A percentile compares a stretch with the other conserved stretches of the same genome.
These are phyloP conservation scores for Metallyticus violacea DNA, from an alignment of 2,888 invertebrate genomes.

Conservation along the genomic window DNA sequence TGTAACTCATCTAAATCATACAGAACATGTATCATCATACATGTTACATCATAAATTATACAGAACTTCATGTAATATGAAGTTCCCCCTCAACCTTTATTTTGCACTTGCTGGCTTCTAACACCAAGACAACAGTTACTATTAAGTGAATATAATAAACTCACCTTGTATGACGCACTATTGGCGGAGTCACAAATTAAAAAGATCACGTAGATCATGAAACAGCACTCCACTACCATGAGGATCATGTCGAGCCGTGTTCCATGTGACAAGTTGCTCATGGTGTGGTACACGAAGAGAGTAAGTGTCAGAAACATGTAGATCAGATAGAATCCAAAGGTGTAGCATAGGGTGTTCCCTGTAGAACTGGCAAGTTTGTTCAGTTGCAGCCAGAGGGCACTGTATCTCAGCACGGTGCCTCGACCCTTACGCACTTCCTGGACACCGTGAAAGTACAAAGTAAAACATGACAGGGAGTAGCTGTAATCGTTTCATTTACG, in stretches of 20 bases:
- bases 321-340: conserved; percentile 64
- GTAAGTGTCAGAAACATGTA: conserved; percentile 72
- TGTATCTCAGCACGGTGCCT: conserved; percentile 65
- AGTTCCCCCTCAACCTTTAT: too few relatives aligned
- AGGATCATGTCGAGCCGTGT: conserved; percentile 66
- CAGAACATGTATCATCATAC: too few relatives aligned
- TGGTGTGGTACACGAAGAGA: conserved; percentile 68
- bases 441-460: too few relatives aligned
- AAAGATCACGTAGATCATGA: conserved; percentile 66
- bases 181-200: conserved; percentile 73
- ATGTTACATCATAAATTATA: too few relatives aligned
- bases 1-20: too few relatives aligned
- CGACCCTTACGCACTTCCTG: conserved; percentile 48
- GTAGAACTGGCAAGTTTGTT: conserved; percentile 65
- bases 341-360: conserved; percentile 65
- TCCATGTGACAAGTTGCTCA: conserved; percentile 70
- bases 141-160: too few relatives aligned
- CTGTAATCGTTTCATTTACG: too few relatives aligned
- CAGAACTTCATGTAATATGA: too few relatives aligned
- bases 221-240: conserved; percentile 58
- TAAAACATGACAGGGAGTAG: too few relatives aligned
- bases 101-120: too few relatives aligned
- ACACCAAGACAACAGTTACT: too few relatives aligned
- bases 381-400: conserved; percentile 67
- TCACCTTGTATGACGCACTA: conserved; percentile 58